Evolutionary conservation across 2,113 vertebrate genomes (phyloP).

Genomic region (Himantopus leucocephalus): DNA sequence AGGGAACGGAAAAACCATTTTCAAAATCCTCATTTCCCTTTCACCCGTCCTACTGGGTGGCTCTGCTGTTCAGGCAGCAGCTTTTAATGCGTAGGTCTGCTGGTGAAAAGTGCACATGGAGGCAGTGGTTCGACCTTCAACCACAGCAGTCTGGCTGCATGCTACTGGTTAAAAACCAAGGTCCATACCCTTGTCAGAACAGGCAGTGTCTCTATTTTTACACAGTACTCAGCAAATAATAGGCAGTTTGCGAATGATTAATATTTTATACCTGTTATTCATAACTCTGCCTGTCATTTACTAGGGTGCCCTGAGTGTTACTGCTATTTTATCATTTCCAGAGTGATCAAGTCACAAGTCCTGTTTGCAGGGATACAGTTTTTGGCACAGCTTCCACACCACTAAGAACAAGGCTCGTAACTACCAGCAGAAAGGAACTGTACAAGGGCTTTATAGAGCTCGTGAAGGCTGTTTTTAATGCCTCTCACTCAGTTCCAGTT

Average conservation of each 20-base stretch:
- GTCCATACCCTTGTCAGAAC: not conserved
- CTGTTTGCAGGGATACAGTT: not conserved
- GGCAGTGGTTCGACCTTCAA: not conserved
- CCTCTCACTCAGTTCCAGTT: not conserved
- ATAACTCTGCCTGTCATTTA: not conserved
- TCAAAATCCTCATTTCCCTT: constrained; percentile 10
- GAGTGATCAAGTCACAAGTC: not conserved
- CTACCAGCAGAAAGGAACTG: not conserved
- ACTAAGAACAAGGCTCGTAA: not conserved
- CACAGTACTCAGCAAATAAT: not conserved
- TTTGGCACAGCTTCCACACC: not conserved
- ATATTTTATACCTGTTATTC: not conserved
- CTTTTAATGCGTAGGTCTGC: not conserved
- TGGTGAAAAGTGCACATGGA: not conserved
- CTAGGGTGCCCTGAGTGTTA: not conserved
- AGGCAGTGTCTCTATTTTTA: not conserved
- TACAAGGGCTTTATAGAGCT: not conserved
- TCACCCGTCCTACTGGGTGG: constrained; percentile 15
- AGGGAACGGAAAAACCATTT: not conserved
- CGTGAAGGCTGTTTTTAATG: constrained; percentile 2
- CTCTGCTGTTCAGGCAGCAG: not conserved
- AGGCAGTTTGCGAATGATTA: not conserved
- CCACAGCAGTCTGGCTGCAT: not conserved
- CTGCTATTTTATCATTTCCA: not conserved
- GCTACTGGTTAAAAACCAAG: not conserved